Conservation (phyloP, 2,888 invertebrate species). For the Melinopterus prodromus region DNA sequence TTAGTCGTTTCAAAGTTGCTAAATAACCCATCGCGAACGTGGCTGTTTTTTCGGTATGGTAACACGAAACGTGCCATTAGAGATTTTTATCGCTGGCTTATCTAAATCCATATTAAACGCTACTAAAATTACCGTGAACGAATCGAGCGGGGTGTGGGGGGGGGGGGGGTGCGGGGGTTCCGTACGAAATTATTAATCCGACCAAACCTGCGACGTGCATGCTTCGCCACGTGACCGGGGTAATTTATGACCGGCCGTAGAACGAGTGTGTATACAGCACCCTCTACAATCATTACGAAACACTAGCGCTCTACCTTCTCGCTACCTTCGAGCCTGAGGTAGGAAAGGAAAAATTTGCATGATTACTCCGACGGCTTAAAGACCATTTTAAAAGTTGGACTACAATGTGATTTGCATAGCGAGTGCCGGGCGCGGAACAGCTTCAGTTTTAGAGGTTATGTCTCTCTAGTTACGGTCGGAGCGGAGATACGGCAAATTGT, state of each 20-base stretch:
- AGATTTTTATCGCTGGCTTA: slow-evolving; percentile 23
- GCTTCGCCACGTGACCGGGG: background rate
- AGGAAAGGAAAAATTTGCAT: slow-evolving; percentile 50
- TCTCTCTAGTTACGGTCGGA: slow-evolving; percentile 54
- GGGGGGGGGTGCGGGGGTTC: background rate
- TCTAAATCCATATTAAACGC: slow-evolving; percentile 20
- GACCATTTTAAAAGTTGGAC: slow-evolving; percentile 60
- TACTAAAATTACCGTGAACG: slow-evolving; percentile 8
- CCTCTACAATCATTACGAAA: background rate
- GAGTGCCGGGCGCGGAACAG: slow-evolving; percentile 52
- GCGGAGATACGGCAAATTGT: slow-evolving; percentile 53
- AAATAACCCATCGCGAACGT: slow-evolving; percentile 13
- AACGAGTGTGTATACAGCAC: background rate
- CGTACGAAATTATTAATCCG: background rate
- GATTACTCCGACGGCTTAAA: slow-evolving; percentile 56
- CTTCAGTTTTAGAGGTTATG: slow-evolving; percentile 48
- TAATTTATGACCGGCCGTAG: background rate
- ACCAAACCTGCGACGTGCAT: background rate
- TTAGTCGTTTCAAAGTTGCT: slow-evolving; percentile 14
- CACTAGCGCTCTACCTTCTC: slow-evolving; percentile 16
- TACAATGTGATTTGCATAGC: slow-evolving; percentile 60
- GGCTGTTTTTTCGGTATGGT: slow-evolving; percentile 9
- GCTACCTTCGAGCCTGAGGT: slow-evolving; percentile 34
- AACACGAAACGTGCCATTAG: slow-evolving; percentile 10
- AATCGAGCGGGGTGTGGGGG: background rate